These are phyloP conservation scores for Magallana gigas DNA, from an alignment of 1,140 invertebrate species.

Conservation along the genomic window DNA sequence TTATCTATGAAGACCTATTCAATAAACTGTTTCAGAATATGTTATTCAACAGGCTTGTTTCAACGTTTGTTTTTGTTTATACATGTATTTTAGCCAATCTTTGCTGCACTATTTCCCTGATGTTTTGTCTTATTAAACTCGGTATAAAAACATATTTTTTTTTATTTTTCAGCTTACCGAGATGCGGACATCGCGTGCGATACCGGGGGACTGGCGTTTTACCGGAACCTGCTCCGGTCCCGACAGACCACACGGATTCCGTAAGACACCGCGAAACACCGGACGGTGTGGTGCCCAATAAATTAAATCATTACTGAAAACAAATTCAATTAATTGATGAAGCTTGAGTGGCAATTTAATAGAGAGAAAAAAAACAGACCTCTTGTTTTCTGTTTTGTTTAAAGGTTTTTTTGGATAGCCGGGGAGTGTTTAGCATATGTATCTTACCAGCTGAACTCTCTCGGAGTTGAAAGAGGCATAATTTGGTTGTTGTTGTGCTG, in stretches of 20 bases:
- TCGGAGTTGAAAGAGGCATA: background rate
- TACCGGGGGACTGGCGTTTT: background rate
- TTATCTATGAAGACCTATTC: too few species aligned
- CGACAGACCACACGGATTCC: conserved; percentile 6
- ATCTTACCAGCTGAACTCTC: background rate
- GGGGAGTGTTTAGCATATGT: background rate
- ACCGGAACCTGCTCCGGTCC: background rate
- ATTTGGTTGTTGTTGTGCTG: background rate
- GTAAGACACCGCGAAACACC: background rate
- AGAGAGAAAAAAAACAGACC: background rate
- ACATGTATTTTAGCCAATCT: too few species aligned
- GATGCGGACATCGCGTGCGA: background rate
- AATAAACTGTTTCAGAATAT: too few species aligned
- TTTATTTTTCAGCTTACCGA: background rate
- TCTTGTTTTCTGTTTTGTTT: background rate
- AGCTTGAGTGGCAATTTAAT: background rate
- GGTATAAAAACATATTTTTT: background rate
- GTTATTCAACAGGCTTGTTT: too few species aligned
- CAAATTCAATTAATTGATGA: background rate
- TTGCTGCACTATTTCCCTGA: too few species aligned
- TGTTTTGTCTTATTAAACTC: too few species aligned
- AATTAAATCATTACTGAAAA: background rate
- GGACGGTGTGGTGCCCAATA: background rate
- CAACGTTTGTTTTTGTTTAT: too few species aligned
- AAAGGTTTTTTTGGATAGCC: background rate